Percentiles rank a stretch among this genome's conserved stretches.
Evolutionary conservation across 2,797 vertebrate genomes (phyloP).

Genomic region (Oceanodroma leucorhoa): DNA sequence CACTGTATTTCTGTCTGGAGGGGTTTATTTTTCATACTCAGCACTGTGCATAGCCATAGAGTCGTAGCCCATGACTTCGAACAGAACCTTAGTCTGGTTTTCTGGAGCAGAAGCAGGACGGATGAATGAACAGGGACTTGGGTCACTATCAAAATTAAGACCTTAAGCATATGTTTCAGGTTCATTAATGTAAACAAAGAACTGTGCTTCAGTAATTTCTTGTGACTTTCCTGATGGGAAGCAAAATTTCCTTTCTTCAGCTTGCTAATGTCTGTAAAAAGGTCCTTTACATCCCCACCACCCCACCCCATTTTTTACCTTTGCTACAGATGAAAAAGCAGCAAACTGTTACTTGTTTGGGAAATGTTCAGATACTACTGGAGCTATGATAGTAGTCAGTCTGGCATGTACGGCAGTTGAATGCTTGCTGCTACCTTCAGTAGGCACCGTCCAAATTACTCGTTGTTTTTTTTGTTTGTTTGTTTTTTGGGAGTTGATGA

Average conservation of each 20-base stretch:
- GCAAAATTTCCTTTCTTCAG: background rate
- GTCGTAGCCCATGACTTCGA: accelerated
- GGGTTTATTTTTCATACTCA: background rate
- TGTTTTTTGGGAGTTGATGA: background rate
- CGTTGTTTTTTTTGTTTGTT: accelerated
- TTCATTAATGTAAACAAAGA: background rate
- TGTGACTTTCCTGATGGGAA: background rate
- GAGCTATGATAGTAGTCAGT: background rate
- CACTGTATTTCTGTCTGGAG: background rate
- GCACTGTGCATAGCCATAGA: background rate
- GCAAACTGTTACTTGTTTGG: background rate
- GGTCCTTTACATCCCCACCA: background rate
- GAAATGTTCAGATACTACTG: background rate
- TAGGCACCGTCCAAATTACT: background rate
- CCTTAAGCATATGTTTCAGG: background rate
- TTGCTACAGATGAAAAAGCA: background rate
- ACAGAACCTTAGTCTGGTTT: background rate
- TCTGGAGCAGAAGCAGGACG: background rate
- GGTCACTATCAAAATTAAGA: background rate
- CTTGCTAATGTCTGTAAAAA: background rate
- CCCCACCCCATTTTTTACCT: background rate
- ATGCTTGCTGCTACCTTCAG: background rate
- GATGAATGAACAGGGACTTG: background rate
- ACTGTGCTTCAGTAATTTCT: background rate
- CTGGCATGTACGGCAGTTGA: background rate